phyloP scores from a whole-genome alignment of 35 echinoderm and acorn worm genomes.

The Apostichopus californicus region DNA sequence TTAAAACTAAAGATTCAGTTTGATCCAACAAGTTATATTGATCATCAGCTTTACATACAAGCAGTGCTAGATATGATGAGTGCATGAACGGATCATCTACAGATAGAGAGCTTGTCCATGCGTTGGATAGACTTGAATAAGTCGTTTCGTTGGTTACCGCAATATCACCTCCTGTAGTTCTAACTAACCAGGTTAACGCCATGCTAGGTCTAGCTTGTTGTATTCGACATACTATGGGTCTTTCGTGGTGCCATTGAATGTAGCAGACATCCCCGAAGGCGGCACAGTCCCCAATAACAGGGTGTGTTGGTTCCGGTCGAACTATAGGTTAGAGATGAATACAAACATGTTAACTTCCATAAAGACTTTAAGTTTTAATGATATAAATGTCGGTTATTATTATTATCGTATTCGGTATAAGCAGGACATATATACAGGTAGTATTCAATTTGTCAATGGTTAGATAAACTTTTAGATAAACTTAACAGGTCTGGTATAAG shows the following conservation, averaged over 20 bases:
- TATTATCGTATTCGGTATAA: no score
- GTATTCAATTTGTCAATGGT: no score
- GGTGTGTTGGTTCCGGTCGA: background rate
- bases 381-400: no score
- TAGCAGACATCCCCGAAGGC: background rate
- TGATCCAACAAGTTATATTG: background rate
- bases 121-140: background rate
- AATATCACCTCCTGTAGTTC: background rate
- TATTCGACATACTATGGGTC: background rate
- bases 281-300: background rate
- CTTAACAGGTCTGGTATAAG: no score
- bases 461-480: no score
- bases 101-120: background rate
- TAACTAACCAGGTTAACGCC: background rate
- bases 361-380: no score
- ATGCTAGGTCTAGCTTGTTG: background rate
- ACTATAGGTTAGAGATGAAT: background rate
- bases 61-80: background rate
- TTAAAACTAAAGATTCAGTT: background rate
- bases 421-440: no score
- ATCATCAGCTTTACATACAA: background rate
- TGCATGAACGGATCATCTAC: background rate
- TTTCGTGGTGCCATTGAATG: background rate
- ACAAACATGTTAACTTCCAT: no score
- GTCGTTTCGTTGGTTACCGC: background rate